phyloP scores from a whole-genome alignment of 2,113 vertebrate species.

The Hemiprocne comata region DNA sequence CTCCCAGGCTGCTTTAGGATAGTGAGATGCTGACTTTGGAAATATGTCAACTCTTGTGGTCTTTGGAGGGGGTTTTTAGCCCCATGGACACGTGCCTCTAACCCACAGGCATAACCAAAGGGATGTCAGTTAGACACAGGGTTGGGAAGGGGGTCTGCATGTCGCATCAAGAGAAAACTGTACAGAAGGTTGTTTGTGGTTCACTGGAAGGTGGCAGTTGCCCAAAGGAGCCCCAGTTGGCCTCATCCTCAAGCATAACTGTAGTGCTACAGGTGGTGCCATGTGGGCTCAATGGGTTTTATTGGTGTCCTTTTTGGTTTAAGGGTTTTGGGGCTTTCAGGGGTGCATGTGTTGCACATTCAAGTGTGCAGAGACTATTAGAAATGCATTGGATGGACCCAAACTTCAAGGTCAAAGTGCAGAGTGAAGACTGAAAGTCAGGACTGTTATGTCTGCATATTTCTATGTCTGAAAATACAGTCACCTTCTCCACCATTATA shows the following conservation, averaged over 20 bases:
- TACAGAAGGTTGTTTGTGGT: not conserved
- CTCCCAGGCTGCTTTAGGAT: not conserved
- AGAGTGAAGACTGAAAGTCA: not conserved
- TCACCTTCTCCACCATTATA: not conserved
- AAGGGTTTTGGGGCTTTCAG: not conserved
- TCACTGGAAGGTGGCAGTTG: not conserved
- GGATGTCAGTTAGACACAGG: rapidly evolving
- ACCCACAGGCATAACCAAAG: not conserved
- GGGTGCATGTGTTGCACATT: not conserved
- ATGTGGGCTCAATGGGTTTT: not conserved
- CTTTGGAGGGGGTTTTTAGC: not conserved
- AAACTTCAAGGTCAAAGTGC: not conserved
- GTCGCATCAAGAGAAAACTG: not conserved
- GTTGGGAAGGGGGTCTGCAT: not conserved
- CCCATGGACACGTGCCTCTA: rapidly evolving
- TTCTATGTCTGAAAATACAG: not conserved
- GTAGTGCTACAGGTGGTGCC: not conserved
- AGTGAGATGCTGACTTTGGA: not conserved
- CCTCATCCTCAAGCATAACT: rapidly evolving
- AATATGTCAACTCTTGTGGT: rapidly evolving
- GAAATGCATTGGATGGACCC: not conserved
- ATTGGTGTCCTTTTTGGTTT: not conserved
- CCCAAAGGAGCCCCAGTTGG: not conserved
- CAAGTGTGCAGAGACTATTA: not conserved
- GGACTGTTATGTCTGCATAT: not conserved